phyloP scores from a whole-genome alignment of 1,140 invertebrate genomes.

The Zaprionus camerounensis region DNA sequence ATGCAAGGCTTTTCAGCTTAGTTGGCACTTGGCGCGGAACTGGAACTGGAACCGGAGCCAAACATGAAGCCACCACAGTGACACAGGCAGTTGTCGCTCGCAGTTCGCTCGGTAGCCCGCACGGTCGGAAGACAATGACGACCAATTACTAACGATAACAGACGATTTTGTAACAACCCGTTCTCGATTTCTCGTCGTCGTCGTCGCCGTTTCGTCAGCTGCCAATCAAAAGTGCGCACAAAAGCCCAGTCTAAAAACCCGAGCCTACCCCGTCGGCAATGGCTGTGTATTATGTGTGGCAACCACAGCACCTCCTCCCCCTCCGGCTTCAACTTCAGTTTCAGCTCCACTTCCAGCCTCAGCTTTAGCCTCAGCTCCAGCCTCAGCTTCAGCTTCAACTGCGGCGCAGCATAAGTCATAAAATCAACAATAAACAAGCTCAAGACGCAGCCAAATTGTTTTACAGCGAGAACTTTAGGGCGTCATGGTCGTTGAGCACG shows the following conservation, averaged over 20 bases:
- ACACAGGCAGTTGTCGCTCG: neutral
- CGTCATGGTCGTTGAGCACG: constrained; percentile 74
- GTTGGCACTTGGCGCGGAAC: constrained; percentile 9
- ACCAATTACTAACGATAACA: constrained; percentile 44
- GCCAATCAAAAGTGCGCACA: constrained; percentile 20
- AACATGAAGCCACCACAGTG: neutral
- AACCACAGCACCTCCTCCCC: neutral
- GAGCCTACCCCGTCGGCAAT: neutral
- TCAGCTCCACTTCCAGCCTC: neutral
- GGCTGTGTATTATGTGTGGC: neutral
- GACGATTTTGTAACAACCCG: constrained; percentile 35
- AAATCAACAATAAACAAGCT: constrained; percentile 72
- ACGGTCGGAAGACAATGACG: constrained; percentile 33
- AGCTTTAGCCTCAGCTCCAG: neutral
- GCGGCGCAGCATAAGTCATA: constrained; percentile 62
- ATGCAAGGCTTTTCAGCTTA: constrained; percentile 34
- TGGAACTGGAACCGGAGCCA: constrained; percentile 20
- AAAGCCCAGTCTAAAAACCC: neutral
- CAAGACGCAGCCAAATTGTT: constrained; percentile 52
- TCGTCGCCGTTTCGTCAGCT: constrained; percentile 24
- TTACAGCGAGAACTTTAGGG: constrained; percentile 52
- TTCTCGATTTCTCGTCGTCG: constrained; percentile 16
- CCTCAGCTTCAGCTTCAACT: constrained; percentile 3
- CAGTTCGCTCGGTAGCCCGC: neutral
- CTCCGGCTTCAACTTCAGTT: neutral